These are phyloP conservation scores for Delichon dasypus DNA, from an alignment of 2,797 vertebrate genomes.

Conservation along the genomic window DNA sequence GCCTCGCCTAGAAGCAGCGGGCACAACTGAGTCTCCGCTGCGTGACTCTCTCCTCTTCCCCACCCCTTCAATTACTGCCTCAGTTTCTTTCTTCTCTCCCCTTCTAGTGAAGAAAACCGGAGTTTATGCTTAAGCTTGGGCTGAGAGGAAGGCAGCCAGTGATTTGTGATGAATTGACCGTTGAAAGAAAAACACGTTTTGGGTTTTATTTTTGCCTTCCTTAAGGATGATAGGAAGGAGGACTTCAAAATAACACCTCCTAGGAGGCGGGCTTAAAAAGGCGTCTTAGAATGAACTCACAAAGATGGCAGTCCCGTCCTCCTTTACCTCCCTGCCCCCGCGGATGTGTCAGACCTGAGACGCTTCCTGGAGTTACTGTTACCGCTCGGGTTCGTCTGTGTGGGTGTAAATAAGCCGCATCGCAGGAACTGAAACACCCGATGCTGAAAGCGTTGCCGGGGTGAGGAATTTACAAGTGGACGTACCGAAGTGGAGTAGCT, in stretches of 20 bases:
- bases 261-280: background rate
- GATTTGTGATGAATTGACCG: background rate
- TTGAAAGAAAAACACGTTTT: background rate
- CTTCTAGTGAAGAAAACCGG: background rate
- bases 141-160: background rate
- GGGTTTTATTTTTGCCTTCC: background rate
- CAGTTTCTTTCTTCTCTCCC: background rate
- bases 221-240: background rate
- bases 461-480: background rate
- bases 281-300: background rate
- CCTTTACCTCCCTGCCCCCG: background rate
- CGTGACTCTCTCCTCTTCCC: background rate
- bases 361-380: background rate
- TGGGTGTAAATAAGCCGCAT: background rate
- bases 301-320: background rate
- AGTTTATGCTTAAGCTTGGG: background rate
- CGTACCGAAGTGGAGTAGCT: background rate
- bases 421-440: background rate
- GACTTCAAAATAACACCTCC: background rate
- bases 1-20: background rate
- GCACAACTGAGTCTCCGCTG: background rate
- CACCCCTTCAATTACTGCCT: background rate
- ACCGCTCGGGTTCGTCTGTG: background rate
- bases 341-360: background rate
- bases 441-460: background rate